phyloP scores from a whole-genome alignment of 2,113 vertebrate species.

The Arizona elegans region DNA sequence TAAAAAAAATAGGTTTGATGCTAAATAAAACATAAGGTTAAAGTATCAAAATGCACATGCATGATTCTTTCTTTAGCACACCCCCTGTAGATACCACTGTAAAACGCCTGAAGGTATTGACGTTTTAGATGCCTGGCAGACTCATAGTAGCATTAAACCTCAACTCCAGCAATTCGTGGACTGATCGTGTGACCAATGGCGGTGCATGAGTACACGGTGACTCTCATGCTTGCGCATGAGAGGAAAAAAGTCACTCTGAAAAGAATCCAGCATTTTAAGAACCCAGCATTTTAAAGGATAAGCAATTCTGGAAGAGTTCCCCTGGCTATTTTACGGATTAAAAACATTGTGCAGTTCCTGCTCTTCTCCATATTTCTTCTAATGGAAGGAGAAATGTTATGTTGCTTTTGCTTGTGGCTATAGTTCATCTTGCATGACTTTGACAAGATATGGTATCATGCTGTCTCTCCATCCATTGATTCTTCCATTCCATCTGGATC shows the following conservation, averaged over 20 bases:
- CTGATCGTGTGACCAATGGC: background rate
- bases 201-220: background rate
- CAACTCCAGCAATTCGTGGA: background rate
- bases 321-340: background rate
- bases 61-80: background rate
- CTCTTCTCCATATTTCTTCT: background rate
- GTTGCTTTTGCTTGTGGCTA: background rate
- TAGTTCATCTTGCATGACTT: background rate
- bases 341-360: background rate
- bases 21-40: background rate
- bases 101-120: background rate
- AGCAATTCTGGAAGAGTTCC: background rate
- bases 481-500: background rate
- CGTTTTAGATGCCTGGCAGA: background rate
- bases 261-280: background rate
- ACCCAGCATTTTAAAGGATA: background rate
- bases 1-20: background rate
- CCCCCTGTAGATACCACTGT: background rate
- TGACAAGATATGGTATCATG: background rate
- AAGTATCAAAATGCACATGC: background rate
- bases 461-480: background rate
- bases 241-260: background rate
- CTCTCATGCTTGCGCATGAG: background rate
- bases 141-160: background rate
- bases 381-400: background rate